phyloP scores from a whole-genome alignment of 2,113 vertebrate genomes.

The Strix aluco region DNA sequence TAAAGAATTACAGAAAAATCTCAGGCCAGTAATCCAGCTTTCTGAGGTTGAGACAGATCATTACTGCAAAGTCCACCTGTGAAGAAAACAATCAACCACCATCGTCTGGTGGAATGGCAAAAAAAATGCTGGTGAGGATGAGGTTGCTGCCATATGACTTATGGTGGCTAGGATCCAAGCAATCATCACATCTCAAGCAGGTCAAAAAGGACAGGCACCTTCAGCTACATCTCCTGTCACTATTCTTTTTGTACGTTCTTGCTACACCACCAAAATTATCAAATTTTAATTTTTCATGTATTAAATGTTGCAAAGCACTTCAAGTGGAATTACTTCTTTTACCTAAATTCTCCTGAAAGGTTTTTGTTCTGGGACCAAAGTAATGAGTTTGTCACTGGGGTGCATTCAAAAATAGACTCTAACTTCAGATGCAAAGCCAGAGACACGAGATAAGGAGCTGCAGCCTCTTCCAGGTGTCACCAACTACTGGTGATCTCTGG shows the following conservation, averaged over 20 bases:
- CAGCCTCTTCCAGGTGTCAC: not conserved
- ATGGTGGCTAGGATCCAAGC: not conserved
- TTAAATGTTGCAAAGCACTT: not conserved
- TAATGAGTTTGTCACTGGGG: not conserved
- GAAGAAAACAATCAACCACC: not conserved
- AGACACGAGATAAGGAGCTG: not conserved
- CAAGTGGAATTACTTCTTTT: not conserved
- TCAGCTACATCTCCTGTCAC: not conserved
- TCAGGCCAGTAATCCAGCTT: not conserved
- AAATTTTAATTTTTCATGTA: not conserved
- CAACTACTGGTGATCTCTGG: not conserved
- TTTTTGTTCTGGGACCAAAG: not conserved
- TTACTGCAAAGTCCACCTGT: not conserved
- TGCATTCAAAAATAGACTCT: not conserved
- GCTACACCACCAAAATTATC: not conserved
- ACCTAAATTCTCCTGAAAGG: not conserved
- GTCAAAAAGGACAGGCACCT: not conserved
- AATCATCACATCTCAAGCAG: not conserved
- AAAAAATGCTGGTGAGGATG: not conserved
- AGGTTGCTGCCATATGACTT: not conserved
- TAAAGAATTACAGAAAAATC: not conserved
- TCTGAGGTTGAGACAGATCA: not conserved
- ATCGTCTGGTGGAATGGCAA: not conserved
- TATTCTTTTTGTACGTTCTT: not conserved
- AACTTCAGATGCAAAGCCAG: not conserved